Evolutionary conservation across 2,797 vertebrate species (phyloP).

Genomic region (Poliocrania exsul): DNA sequence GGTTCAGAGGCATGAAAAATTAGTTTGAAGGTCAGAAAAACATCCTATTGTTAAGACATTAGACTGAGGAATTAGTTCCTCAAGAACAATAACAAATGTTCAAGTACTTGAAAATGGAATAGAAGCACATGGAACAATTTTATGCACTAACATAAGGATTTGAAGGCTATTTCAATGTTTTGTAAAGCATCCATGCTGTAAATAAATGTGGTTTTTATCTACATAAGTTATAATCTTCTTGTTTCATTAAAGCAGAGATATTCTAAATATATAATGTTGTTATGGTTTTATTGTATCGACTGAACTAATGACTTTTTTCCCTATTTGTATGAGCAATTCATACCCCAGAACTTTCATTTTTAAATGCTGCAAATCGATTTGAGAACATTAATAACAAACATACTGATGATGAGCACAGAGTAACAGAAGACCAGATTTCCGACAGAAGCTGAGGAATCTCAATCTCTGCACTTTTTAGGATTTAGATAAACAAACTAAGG

Average conservation of each 20-base stretch:
- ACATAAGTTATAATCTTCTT: background rate
- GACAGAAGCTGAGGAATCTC: background rate
- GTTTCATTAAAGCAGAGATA: background rate
- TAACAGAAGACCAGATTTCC: background rate
- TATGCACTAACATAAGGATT: background rate
- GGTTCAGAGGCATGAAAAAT: background rate
- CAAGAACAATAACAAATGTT: background rate
- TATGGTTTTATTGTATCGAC: background rate
- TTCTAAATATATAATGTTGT: background rate
- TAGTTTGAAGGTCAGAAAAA: background rate
- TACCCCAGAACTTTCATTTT: background rate
- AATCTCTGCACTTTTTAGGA: background rate
- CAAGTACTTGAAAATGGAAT: background rate
- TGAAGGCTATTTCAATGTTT: background rate
- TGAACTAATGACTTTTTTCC: background rate
- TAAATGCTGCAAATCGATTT: background rate
- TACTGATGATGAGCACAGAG: background rate
- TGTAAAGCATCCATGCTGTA: background rate
- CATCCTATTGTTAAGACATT: background rate
- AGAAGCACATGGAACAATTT: background rate
- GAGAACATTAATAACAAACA: background rate
- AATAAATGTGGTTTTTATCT: background rate
- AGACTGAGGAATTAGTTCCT: background rate
- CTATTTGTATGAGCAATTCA: background rate
- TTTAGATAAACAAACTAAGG: background rate